Evolutionary conservation across 2,797 vertebrate genomes (phyloP).

Genomic region (Moxostoma hubbsi): DNA sequence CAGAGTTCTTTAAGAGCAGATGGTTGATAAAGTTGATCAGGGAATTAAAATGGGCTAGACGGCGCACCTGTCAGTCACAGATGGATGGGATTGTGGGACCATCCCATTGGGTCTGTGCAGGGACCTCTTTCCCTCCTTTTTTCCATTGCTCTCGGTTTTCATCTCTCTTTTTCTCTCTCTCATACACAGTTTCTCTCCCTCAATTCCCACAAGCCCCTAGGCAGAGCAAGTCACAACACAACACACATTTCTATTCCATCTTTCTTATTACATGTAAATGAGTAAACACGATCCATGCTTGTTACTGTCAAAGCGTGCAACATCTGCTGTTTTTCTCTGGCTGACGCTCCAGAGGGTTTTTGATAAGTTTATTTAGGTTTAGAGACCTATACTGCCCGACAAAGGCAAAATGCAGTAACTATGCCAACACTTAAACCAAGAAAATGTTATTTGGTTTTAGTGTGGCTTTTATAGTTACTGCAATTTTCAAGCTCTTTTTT

Average conservation of each 20-base stretch:
- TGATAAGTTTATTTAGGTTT: no score
- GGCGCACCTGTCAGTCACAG: slow-evolving; percentile 91
- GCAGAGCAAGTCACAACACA: slow-evolving; percentile 31
- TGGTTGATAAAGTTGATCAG: slow-evolving; percentile 97
- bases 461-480: no score
- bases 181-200: slow-evolving; percentile 19
- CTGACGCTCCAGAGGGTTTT: no score
- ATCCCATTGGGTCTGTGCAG: slow-evolving; percentile 86
- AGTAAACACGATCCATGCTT: no score
- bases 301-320: no score
- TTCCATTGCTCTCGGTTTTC: slow-evolving; percentile 37
- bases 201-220: slow-evolving; percentile 26
- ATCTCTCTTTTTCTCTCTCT: slow-evolving; percentile 9
- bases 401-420: no score
- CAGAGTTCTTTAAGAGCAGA: slow-evolving; percentile 92
- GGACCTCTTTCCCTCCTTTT: slow-evolving; percentile 70
- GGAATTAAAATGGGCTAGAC: slow-evolving; percentile 94
- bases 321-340: background rate
- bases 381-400: no score
- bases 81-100: slow-evolving; percentile 92
- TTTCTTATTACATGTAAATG: background rate
- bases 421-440: no score
- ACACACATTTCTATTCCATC: slow-evolving; percentile 13
- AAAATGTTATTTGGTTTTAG: no score
- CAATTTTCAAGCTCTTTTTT: no score